Base-by-base conservation (phyloP, 2,888 invertebrate genomes). In the Diplazon laetatorius region DNA sequence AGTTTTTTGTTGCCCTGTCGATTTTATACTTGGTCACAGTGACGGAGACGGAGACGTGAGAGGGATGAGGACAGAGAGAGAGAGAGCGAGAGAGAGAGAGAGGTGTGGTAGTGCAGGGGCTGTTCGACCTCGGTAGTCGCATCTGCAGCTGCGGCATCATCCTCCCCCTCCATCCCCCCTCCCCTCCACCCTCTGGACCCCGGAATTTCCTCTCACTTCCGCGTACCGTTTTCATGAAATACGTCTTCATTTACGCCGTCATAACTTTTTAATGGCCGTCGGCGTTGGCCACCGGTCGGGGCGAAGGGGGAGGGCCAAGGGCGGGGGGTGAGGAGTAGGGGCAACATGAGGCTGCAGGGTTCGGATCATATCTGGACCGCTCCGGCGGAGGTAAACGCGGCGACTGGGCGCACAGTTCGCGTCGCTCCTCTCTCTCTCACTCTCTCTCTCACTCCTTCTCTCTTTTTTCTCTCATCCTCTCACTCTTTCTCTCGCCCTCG, bases 191-290 rank as follows among this genome's bases (percentile, higher is more conserved):
- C n/a, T n/a, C n/a, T n/a, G 35, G 18, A 37, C 16, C 14, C 60
- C 35, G 59, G 42, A 66, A 70, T 57, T 63, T 71, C 52, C 65
- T 59, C 63, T 37, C 48, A 39, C 68, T 71, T 44, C 35, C 52
- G 50, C 57, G 55, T 35, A 48, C 59, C 69, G 73, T 69, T 76
- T 76, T 57, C 75, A 62, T 81, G 80, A 85, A 84, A 85, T 83
- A 85, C 81, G 82, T 84, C 84, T 84, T 87, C 84, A 85, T 85
- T 86, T 87, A 83, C 80, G 81, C 81, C 79, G 79, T 81, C 85
- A 84, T 86, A 87, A 87, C 86, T 86, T 87, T 86, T 87, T 87
- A 87, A 86, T 85, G 85, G 85, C 75, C 83, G 77, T 79, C 66
- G 81, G 72, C 77, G 76, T 83, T 78, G 83, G 42, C 48, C 46